Evolutionary conservation across 2,888 invertebrate species (phyloP), one percentile per base, ranked within the genome.

Genomic region (Eucriotettix oculatus): DNA sequence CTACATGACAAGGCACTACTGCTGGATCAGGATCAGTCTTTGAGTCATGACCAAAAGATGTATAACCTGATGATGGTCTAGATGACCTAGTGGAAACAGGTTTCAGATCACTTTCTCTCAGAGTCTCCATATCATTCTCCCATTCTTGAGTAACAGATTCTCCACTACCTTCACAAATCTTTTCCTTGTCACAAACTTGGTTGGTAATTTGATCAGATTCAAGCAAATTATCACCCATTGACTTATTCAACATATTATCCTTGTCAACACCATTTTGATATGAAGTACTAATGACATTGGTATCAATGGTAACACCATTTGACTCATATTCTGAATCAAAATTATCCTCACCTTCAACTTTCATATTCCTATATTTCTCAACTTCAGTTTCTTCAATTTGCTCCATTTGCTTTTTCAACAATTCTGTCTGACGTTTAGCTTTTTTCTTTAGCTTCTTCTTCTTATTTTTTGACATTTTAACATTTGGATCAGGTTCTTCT

Each of bases 361-460:
- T 54, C 10, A 58, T 14, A 48, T 75, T 75, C 62, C 72, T 69
- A 54, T 67, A 66, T 60, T 69, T 67, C 71, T 85, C 83, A 69
- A 86, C 84, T 69, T 91, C 87, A 65, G 90, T 83, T 73, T 94
- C 91, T 70, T 95, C 90, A 69, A 97, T 89, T 73, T 95, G 92
- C 74, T 95, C 94, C 84, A 96, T 88, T 74, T 96, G 89, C 69
- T 90, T 87, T 70, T 91, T 92, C 62, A 97, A 82, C 66, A 95
- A 78, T 76, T 96, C 94, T 68, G 90, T 87, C 71, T 96, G 89
- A 61, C 88, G 81, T 75, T 93, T 94, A 2, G 90, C 91, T 74
- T 93, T 97, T 75, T 94, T 94, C 78, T 95, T 95, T 73, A 98
- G 78, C 73, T 96, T 96, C 75, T 97, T 98, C 79, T 96, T 97